A percentile compares a stretch with the other conserved stretches of the same genome.
Conservation (phyloP, 2,797 vertebrate genomes). For the Thamnophis elegans region DNA sequence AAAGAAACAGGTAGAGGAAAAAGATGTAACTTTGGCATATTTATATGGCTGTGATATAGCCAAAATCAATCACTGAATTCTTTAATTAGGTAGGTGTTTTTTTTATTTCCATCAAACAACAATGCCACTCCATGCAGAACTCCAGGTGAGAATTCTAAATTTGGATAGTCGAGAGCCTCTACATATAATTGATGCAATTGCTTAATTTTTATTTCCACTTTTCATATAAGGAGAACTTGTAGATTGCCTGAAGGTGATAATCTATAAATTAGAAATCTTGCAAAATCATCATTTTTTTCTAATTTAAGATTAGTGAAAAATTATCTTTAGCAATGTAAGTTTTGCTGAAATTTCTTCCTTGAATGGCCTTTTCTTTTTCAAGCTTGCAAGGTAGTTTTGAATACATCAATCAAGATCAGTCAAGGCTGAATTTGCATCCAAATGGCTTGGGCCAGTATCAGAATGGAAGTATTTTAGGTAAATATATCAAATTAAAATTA, state of each 20-base stretch:
- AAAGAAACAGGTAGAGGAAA: neutral
- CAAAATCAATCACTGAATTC: neutral
- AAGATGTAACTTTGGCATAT: neutral
- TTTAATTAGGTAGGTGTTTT: neutral
- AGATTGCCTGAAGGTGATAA: neutral
- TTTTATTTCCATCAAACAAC: neutral
- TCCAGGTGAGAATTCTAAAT: neutral
- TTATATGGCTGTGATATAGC: neutral
- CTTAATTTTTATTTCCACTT: neutral
- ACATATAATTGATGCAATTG: neutral
- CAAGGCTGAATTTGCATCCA: constrained; percentile 72
- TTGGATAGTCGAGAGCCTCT: neutral
- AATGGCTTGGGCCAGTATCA: constrained; percentile 72
- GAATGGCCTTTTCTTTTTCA: constrained; percentile 35
- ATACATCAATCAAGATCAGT: constrained; percentile 78
- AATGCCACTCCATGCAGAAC: neutral
- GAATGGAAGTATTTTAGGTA: constrained; percentile 80
- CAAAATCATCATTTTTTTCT: neutral
- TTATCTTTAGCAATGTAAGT: neutral
- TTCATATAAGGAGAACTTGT: neutral
- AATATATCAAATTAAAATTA: constrained; percentile 40
- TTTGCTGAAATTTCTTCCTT: neutral
- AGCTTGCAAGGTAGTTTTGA: constrained; percentile 88
- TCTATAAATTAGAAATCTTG: neutral
- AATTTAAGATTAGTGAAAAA: neutral